These are phyloP conservation scores for Lithosia quadra DNA, from an alignment of 2,888 invertebrate genomes.

Conservation along the genomic window DNA sequence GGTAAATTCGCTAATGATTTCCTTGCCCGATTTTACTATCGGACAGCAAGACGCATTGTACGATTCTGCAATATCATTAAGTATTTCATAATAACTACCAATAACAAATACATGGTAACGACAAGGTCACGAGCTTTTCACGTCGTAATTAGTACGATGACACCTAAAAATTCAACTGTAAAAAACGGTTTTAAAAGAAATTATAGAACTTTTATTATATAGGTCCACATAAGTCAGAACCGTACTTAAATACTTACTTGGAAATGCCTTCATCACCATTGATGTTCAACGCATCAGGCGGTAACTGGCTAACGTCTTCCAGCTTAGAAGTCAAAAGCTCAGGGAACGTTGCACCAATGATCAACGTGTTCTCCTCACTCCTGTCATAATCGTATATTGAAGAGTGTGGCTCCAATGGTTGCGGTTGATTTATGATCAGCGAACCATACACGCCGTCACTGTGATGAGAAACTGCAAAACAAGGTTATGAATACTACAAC, in stretches of 20 bases:
- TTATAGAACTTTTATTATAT: not conserved
- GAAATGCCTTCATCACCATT: slow-evolving; percentile 67
- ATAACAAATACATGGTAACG: too few relatives aligned
- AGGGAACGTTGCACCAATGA: slow-evolving; percentile 84
- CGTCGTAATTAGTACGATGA: too few relatives aligned
- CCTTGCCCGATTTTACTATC: too few relatives aligned
- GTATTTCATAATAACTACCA: too few relatives aligned
- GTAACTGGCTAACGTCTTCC: slow-evolving; percentile 67
- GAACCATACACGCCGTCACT: slow-evolving; percentile 88
- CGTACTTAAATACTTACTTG: slow-evolving; percentile 64
- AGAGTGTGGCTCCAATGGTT: slow-evolving; percentile 74
- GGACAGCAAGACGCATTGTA: too few relatives aligned
- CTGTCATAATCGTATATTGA: slow-evolving; percentile 79
- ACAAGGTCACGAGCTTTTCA: too few relatives aligned
- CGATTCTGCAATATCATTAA: too few relatives aligned
- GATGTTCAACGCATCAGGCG: slow-evolving; percentile 73
- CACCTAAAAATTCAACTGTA: too few relatives aligned
- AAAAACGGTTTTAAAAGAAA: too few relatives aligned
- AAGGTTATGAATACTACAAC: slow-evolving; percentile 10
- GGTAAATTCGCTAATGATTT: too few relatives aligned
- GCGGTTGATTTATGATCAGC: slow-evolving; percentile 85
- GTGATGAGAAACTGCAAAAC: slow-evolving; percentile 85
- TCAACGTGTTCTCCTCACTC: slow-evolving; percentile 78
- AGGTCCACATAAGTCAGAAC: not conserved
- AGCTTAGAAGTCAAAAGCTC: slow-evolving; percentile 85